Conservation (phyloP, 1,140 invertebrate species). For the Drosophila yakuba region DNA sequence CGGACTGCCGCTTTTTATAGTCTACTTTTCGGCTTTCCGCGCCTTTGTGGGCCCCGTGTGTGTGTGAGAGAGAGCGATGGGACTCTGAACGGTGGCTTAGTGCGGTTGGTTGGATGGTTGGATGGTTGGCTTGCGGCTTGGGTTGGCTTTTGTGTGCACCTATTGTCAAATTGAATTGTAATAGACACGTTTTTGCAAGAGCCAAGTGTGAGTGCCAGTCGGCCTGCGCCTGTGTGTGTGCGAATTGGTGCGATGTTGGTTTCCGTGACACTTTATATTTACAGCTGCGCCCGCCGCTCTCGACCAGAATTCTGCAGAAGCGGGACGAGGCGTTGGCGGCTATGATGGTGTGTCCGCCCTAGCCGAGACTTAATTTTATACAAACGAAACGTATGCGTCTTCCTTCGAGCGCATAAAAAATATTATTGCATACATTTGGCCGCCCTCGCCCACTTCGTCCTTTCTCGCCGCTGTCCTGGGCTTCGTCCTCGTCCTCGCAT, state of each 20-base stretch:
- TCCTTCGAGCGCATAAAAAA: conserved; percentile 71
- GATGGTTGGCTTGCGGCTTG: conserved; percentile 59
- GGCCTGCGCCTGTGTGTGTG: conserved; percentile 11
- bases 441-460: conserved; percentile 24
- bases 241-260: conserved; percentile 18
- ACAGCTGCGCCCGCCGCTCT: conserved; percentile 73
- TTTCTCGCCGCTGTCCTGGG: conserved; percentile 23
- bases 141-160: conserved; percentile 77
- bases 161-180: conserved; percentile 83
- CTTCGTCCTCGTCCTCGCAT: conserved; percentile 48
- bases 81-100: conserved; percentile 51
- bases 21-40: conserved; percentile 48
- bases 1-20: conserved; percentile 11
- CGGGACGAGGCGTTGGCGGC: background rate
- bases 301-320: conserved; percentile 39
- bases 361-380: conserved; percentile 70
- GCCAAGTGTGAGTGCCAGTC: conserved; percentile 31
- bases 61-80: conserved; percentile 23
- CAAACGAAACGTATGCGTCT: conserved; percentile 76
- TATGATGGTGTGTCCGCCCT: conserved; percentile 9
- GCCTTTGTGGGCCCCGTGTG: conserved; percentile 22
- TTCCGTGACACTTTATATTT: conserved; percentile 77
- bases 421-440: conserved; percentile 82
- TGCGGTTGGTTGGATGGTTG: conserved; percentile 44
- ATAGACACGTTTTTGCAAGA: conserved; percentile 76